Evolutionary conservation across 2,888 invertebrate genomes (phyloP), one percentile per base, ranked within the genome.

Genomic region (Trichogramma evanescens): DNA sequence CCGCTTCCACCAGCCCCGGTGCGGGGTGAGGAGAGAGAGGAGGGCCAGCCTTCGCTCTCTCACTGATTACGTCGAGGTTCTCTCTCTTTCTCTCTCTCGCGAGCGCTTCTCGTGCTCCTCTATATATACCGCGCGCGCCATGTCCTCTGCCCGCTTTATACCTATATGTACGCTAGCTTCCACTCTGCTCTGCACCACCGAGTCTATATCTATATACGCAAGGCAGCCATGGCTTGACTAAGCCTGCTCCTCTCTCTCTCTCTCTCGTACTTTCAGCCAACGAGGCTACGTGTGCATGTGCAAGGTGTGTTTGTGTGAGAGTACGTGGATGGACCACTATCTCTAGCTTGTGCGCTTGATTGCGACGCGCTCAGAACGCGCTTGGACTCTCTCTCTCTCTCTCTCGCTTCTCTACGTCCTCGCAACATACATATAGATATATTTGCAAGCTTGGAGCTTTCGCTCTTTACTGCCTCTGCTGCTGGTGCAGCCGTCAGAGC

Each of bases 1-100:
- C 52, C 52, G 54, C 54, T 59, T 51, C 59, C 63, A 63, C 2
- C 63, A 63, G 59, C 66, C 70, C 26, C 61, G 66, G 66, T 65
- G 69, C 66, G 69, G 66, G 64, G 68, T 68, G 63, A 46, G 66
- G 70, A 66, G 66, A 66, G 67, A 70, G 62, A 65, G 65, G 72
- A 72, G 69, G 64, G 63, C 59, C 67, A 66, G 56, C 65, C 69
- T 73, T 73, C 70, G 73, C 75, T 73, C 76, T 77, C 76, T 76
- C 74, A 74, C 76, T 77, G 77, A 77, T 77, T 77, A 77, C 76
- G 77, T 76, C 77, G 77, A 76, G 71, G 72, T 71, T 72, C 74
- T 41, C 46, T 9, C 9, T 10, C 46, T 9, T 6, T 10, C 43
- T 59, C 55, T 51, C 54, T 41, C 54, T 54, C 50, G 39, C 52